Conservation (phyloP, 2,888 invertebrate species). For the Idaea aversata region DNA sequence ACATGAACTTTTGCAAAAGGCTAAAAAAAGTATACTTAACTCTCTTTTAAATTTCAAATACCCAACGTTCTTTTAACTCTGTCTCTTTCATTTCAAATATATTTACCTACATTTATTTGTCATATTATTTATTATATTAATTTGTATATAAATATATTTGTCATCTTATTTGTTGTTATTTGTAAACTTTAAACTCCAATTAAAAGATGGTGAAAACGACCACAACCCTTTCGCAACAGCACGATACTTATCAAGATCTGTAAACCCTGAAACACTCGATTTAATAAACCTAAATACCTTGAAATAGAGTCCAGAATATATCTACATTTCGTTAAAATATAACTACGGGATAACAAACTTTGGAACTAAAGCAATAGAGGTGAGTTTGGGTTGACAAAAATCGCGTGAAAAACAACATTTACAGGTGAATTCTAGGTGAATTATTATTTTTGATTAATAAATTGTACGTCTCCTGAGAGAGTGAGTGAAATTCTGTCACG, state of each 20-base stretch:
- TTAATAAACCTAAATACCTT: conserved; percentile 6
- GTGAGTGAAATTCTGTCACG: conserved; percentile 50
- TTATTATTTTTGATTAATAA: conserved; percentile 81
- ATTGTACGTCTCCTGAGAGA: conserved; percentile 66
- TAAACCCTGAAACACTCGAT: not conserved
- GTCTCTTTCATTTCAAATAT: too few species aligned
- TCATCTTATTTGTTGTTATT: too few species aligned
- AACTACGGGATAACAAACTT: conserved; percentile 30
- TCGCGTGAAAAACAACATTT: conserved; percentile 49
- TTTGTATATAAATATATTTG: too few species aligned
- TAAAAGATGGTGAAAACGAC: conserved; percentile 13
- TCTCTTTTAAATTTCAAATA: too few species aligned
- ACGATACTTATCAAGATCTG: conserved; percentile 19
- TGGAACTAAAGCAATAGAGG: conserved; percentile 9
- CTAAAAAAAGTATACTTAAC: too few species aligned
- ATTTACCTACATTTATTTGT: too few species aligned
- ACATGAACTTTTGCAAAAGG: too few species aligned
- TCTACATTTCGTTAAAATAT: conserved; percentile 28
- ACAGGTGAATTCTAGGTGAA: conserved; percentile 79
- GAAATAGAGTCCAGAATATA: conserved; percentile 5
- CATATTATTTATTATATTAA: too few species aligned
- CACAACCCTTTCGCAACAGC: conserved; percentile 28
- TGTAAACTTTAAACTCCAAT: conserved; percentile 7
- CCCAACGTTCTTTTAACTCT: too few species aligned
- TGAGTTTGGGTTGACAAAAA: conserved; percentile 2